Evolutionary conservation across 2,888 invertebrate genomes (phyloP), one percentile per base, ranked within the genome.

Genomic region (Uropetala carovei): DNA sequence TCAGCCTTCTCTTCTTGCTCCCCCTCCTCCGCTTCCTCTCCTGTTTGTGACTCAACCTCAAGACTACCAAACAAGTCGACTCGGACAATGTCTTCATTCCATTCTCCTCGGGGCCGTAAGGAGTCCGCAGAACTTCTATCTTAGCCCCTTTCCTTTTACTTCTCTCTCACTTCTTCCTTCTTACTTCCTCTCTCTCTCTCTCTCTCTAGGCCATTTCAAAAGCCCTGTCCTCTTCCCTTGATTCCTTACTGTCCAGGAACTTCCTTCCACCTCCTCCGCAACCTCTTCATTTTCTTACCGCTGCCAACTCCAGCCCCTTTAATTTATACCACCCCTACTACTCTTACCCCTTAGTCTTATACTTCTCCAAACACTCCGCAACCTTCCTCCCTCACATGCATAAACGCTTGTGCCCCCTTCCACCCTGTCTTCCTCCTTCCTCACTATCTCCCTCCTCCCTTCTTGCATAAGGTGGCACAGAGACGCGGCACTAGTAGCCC

Each of bases 81-180:
- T 56, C n/a, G 85, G 85, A 85, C 58, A 58, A 85, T 85, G 57
- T 57, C 85, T 85, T 85, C 85, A 57, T 58, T 22, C 85, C n/a
- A 56, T 58, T 85, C 58, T 58, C 58, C 85, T 58, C 11, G 13
- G 85, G 58, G 57, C 56, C 58, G 57, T 57, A 57, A 85, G 85
- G 57, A 85, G 58, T 75, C 75, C 75, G 22, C 75, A 75, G 27
- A 75, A 75, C 75, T 75, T 75, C 75, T 14, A 75, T 75, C 75
- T 27, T 27, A 27, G 13, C 75, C 27, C 75, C 27, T 43, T 43
- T 43, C 43, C 43, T 43, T 43, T 43, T 43, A 43, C 43, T 43
- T 43, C 43, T 43, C 3, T 43, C 43, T 43, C 43, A 3, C 43
- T 43, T 5, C 5, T 5, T 43, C 43, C 5, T 43, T n/a, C n/a